Evolutionary conservation across 2,888 invertebrate species (phyloP).

Genomic region (Molorchus minor): DNA sequence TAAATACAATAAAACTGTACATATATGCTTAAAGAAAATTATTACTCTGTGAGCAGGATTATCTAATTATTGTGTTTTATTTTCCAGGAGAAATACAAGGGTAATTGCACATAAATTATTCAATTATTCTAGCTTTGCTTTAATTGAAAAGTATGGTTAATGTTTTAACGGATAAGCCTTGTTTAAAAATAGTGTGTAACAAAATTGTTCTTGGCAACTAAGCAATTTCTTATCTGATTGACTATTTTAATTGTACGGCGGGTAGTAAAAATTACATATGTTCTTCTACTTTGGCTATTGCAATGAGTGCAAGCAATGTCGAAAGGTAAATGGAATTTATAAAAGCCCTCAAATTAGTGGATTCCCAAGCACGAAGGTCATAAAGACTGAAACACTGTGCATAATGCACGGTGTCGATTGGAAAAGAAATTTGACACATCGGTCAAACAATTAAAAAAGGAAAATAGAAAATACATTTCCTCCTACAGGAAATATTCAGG

Average conservation of each 20-base stretch:
- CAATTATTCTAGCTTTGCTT: constrained; percentile 3
- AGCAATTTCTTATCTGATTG: not conserved
- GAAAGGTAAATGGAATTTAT: no score
- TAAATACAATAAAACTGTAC: constrained; percentile 30
- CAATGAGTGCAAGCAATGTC: no score
- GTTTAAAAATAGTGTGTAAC: not conserved
- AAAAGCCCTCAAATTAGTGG: no score
- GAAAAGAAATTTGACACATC: no score
- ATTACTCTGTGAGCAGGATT: not conserved
- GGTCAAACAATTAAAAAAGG: no score
- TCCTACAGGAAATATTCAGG: no score
- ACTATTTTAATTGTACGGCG: not conserved
- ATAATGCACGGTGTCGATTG: no score
- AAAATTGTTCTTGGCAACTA: not conserved
- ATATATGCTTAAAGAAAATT: not conserved
- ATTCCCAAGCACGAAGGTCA: no score
- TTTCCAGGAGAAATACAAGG: not conserved
- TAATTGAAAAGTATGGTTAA: constrained; percentile 9
- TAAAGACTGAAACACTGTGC: no score
- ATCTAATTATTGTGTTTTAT: constrained; percentile 4
- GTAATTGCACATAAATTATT: constrained; percentile 3
- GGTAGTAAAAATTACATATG: no score
- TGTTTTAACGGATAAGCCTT: not conserved
- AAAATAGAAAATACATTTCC: no score
- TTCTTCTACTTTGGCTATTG: no score